Conservation (phyloP, 2,113 vertebrate species). For the Potamarius usumacintae region DNA sequence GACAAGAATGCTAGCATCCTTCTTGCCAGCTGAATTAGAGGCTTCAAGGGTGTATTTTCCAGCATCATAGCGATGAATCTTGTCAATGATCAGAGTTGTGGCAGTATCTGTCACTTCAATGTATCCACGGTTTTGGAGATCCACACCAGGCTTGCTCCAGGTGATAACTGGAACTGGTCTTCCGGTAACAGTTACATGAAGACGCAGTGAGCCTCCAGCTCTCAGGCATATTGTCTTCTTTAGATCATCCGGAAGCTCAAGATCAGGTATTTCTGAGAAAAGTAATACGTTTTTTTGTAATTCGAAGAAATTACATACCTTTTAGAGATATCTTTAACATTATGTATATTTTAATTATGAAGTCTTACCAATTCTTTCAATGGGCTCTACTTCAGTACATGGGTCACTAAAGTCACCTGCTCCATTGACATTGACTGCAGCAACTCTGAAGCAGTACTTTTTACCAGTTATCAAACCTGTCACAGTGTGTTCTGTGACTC, state of each 20-base stretch:
- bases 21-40: conserved; percentile 94
- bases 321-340: neutral
- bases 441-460: conserved; percentile 93
- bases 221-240: conserved; percentile 93
- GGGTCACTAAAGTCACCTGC: conserved; percentile 91
- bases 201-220: conserved; percentile 85
- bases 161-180: conserved; percentile 85
- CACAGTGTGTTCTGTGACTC: conserved; percentile 80
- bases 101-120: conserved; percentile 88
- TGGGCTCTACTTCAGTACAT: conserved; percentile 84
- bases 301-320: neutral
- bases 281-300: neutral
- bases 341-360: neutral
- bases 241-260: conserved; percentile 92
- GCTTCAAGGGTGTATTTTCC: conserved; percentile 92
- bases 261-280: conserved; percentile 88
- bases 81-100: conserved; percentile 89
- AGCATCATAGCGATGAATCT: conserved; percentile 95
- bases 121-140: conserved; percentile 87
- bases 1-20: conserved; percentile 89
- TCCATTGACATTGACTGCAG: conserved; percentile 89
- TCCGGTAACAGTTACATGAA: conserved; percentile 86
- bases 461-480: conserved; percentile 79
- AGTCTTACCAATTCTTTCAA: conserved; percentile 88
- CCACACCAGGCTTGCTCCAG: conserved; percentile 89